Conservation (phyloP, 2,797 vertebrate species). For the Pangasius larnaudii region DNA sequence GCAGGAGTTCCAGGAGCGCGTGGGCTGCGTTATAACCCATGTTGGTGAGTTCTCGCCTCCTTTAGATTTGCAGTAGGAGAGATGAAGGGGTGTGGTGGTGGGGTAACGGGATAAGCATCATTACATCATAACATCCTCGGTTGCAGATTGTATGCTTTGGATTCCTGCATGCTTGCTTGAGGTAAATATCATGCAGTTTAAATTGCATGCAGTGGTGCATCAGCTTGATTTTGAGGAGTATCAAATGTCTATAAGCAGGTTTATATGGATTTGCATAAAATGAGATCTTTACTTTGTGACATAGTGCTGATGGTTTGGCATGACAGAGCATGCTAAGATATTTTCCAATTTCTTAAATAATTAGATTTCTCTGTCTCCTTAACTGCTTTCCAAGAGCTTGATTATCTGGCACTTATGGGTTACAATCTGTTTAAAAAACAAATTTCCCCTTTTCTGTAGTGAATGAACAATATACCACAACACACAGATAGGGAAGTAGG, state of each 20-base stretch:
- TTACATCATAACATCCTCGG: background rate
- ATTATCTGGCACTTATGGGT: background rate
- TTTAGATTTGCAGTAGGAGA: background rate
- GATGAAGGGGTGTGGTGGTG: slow-evolving; percentile 33
- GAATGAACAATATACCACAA: background rate
- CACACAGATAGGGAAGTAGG: slow-evolving; percentile 68
- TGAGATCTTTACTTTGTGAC: background rate
- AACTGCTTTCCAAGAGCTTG: background rate
- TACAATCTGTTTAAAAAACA: background rate
- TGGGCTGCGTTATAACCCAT: slow-evolving; percentile 91
- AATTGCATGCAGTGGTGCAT: background rate
- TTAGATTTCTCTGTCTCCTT: background rate
- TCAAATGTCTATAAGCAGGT: background rate
- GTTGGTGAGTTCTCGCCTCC: slow-evolving; percentile 81
- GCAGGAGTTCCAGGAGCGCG: slow-evolving; percentile 87
- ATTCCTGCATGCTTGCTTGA: background rate
- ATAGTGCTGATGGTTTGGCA: background rate
- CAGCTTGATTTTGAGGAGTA: background rate
- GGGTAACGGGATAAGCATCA: slow-evolving; percentile 7
- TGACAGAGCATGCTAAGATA: background rate
- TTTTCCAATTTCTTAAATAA: background rate
- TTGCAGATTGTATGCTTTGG: background rate
- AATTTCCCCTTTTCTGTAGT: background rate
- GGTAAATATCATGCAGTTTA: no score
- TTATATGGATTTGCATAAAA: background rate